A percentile compares a stretch with the other conserved stretches of the same genome.
These are phyloP conservation scores for Zingel zingel DNA, from an alignment of 2,113 vertebrate species.

Conservation along the genomic window DNA sequence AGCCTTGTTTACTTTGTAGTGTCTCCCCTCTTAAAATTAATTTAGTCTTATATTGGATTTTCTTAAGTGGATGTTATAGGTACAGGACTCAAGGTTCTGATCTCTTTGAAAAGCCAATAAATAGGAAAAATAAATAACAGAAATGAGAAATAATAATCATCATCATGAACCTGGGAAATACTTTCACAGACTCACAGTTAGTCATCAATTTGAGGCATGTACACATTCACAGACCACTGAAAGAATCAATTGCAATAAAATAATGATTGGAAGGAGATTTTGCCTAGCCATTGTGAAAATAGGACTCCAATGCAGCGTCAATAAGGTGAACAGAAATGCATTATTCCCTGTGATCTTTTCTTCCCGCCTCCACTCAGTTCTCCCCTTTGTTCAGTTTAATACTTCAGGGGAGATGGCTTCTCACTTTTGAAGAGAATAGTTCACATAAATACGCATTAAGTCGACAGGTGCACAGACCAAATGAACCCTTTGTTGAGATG, in stretches of 20 bases:
- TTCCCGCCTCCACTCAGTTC: conserved; percentile 27
- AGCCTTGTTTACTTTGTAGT: neutral
- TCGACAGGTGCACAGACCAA: conserved; percentile 30
- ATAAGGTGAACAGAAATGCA: conserved; percentile 43
- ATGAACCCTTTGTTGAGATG: conserved; percentile 32
- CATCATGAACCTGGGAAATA: conserved; percentile 30
- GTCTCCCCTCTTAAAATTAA: conserved; percentile 4
- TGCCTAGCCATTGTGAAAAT: conserved; percentile 35
- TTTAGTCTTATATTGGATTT: neutral
- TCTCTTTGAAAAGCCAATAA: conserved; percentile 14
- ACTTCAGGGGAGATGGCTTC: conserved; percentile 12
- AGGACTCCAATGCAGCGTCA: conserved; percentile 48
- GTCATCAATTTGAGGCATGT: too few species aligned
- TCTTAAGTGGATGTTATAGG: conserved; percentile 13
- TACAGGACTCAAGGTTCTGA: neutral
- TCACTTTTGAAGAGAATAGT: conserved; percentile 45
- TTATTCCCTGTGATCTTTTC: conserved; percentile 55
- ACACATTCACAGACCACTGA: conserved; percentile 37
- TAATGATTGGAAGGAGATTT: conserved; percentile 54
- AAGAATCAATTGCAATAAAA: conserved; percentile 49
- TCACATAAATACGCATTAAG: conserved; percentile 58
- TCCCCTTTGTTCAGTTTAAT: conserved; percentile 37
- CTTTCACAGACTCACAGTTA: conserved; percentile 16
- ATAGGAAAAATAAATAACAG: conserved; percentile 1
- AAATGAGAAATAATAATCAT: neutral